Percentiles rank a stretch among this genome's conserved stretches.
These are phyloP conservation scores for Sitobion miscanthi DNA, from an alignment of 1,140 invertebrate species.

Conservation along the genomic window DNA sequence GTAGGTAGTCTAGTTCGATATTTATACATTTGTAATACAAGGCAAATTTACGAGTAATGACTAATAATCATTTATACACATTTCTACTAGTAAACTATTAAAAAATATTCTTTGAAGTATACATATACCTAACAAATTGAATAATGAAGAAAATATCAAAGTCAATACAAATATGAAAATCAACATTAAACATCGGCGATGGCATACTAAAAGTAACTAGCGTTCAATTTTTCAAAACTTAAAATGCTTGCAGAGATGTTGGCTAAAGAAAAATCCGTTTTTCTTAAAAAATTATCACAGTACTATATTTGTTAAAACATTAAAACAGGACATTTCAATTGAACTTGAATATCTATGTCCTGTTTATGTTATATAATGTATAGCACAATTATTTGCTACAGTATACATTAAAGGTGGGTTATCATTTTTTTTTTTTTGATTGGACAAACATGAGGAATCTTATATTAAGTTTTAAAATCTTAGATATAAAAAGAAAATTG, in stretches of 20 bases:
- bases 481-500: too few species aligned
- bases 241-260: not conserved
- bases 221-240: not conserved
- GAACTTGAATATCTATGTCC: not conserved
- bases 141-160: not conserved
- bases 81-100: not conserved
- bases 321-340: too few species aligned
- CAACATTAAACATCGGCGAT: not conserved
- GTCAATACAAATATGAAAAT: not conserved
- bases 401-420: not conserved
- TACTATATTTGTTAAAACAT: not conserved
- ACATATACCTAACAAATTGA: not conserved
- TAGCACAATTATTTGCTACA: not conserved
- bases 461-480: too few species aligned
- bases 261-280: not conserved
- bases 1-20: not conserved
- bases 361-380: not conserved
- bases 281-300: not conserved
- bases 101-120: not conserved
- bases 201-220: not conserved
- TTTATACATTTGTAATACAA: not conserved
- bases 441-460: too few species aligned
- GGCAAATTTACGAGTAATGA: not conserved
- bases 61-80: not conserved
- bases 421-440: not conserved